Conservation (phyloP, 2,113 vertebrate species). For the Dunckerocampus dactyliophorus region DNA sequence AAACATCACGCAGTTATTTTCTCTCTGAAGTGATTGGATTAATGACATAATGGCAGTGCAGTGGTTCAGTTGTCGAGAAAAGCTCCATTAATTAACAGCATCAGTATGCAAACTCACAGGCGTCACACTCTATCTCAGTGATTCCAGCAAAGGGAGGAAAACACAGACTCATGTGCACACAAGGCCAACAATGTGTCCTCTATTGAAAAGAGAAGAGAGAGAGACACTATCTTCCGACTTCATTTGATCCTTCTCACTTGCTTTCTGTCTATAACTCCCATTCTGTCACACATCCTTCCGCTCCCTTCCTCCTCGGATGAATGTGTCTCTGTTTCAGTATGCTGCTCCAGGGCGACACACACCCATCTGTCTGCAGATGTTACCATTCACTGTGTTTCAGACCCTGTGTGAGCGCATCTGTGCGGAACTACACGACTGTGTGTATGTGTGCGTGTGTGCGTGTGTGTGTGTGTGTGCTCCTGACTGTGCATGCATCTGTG, state of each 20-base stretch:
- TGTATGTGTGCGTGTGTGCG: conserved; percentile 1
- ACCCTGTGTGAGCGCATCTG: conserved; percentile 22
- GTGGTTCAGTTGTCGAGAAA: conserved; percentile 60
- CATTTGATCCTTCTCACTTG: conserved; percentile 66
- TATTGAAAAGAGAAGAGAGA: conserved; percentile 66
- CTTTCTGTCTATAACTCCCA: conserved; percentile 53
- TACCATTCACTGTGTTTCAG: conserved; percentile 42
- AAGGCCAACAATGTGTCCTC: conserved; percentile 69
- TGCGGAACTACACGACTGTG: background rate
- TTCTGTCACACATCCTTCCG: conserved; percentile 71
- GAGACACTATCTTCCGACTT: conserved; percentile 69
- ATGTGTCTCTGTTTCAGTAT: conserved; percentile 71
- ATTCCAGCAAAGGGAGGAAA: conserved; percentile 35
- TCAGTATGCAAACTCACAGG: conserved; percentile 67
- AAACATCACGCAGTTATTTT: conserved; percentile 38
- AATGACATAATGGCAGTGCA: conserved; percentile 61
- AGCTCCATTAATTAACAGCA: conserved; percentile 64
- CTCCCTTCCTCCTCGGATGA: conserved; percentile 62
- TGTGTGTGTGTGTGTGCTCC: conserved; percentile 7
- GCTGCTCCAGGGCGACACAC: conserved; percentile 65
- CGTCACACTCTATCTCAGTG: conserved; percentile 28
- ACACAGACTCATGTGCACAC: conserved; percentile 45
- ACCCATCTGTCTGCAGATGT: conserved; percentile 72
- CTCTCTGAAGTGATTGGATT: conserved; percentile 52
- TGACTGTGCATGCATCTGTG: conserved; percentile 19